Conservation (phyloP, 1,140 invertebrate genomes). For the Musca vetustissima region DNA sequence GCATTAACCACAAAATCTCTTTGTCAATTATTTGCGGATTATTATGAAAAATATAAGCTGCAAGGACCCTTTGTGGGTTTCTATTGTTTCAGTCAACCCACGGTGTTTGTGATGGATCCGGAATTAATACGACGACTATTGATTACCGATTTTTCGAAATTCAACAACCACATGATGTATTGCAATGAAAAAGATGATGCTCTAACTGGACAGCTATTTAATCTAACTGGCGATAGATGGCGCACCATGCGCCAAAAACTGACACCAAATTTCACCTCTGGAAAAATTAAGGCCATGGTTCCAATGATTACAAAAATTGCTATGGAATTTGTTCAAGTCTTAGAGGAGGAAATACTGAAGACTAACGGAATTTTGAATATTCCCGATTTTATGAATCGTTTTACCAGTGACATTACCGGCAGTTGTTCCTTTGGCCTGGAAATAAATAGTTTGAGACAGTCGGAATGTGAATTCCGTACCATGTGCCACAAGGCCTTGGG, state of each 20-base stretch:
- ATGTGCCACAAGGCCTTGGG: slow-evolving; percentile 42
- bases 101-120: slow-evolving; percentile 36
- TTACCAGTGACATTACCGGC: slow-evolving; percentile 64
- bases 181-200: slow-evolving; percentile 60
- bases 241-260: slow-evolving; percentile 59
- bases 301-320: slow-evolving; percentile 47
- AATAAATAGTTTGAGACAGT: slow-evolving; percentile 55
- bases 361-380: slow-evolving; percentile 54
- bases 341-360: slow-evolving; percentile 27
- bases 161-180: slow-evolving; percentile 56
- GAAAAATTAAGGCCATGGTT: slow-evolving; percentile 63
- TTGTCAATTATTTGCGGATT: background rate
- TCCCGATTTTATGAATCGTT: slow-evolving; percentile 62
- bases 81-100: slow-evolving; percentile 34
- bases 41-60: slow-evolving; percentile 48
- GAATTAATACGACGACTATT: slow-evolving; percentile 45
- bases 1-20: background rate
- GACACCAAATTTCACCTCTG: slow-evolving; percentile 62
- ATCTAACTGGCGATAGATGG: slow-evolving; percentile 59
- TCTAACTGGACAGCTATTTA: slow-evolving; percentile 58
- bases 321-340: slow-evolving; percentile 42
- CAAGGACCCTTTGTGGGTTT: slow-evolving; percentile 39
- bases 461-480: slow-evolving; percentile 56
- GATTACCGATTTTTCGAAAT: slow-evolving; percentile 49
- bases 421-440: slow-evolving; percentile 59